Base-by-base conservation (phyloP, 2,113 vertebrate genomes). In the Percina caprodes region DNA sequence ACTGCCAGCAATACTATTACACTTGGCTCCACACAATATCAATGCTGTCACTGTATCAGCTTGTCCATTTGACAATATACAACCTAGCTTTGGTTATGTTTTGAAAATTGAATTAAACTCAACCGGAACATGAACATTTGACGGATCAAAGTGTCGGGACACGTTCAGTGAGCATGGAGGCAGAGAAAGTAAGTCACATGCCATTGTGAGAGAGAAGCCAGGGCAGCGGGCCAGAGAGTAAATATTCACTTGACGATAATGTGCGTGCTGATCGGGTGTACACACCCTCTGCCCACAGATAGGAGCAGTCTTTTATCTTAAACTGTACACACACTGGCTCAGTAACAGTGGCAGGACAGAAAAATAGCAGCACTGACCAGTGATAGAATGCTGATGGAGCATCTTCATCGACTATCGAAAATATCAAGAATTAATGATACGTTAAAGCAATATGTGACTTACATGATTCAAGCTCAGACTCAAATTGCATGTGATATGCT, bases 201-300 rank as follows among this genome's bases (percentile, higher is more conserved):
- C 49, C 85, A 85, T 79, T 74, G 65, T 83, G 73, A 84, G 77
- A 86, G 83, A 86, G 63, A 88, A 83, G 82, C 66, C 46, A 69
- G 69, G 83, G 83, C 84, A 83, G 52, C 6, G 12, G 60, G 85
- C 90, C 89, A 87, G 66, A 86, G 77, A 72, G 89, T 89, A 90
- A 92, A 91, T 89, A 90, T 85, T 77, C 86, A 75, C 80, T 90
- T 79, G 71, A 86, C 49, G 69, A 88, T 90, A 79, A 77, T 77
- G 74, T 91, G 82, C 77, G 85, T 90, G 90, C 84, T 81, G 88
- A 86, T 88, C 68, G 84, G 67, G 67, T 74, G 88, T 75, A 87
- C 88, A 92, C 90, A 70, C 92, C 89, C 89, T 89, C 66, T 83
- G 52, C 82, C 88, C 88, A 91, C 81, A 89, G 88, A 93, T 93